Evolutionary conservation across 2,797 vertebrate species (phyloP).

Genomic region (Sebastes umbrosus): DNA sequence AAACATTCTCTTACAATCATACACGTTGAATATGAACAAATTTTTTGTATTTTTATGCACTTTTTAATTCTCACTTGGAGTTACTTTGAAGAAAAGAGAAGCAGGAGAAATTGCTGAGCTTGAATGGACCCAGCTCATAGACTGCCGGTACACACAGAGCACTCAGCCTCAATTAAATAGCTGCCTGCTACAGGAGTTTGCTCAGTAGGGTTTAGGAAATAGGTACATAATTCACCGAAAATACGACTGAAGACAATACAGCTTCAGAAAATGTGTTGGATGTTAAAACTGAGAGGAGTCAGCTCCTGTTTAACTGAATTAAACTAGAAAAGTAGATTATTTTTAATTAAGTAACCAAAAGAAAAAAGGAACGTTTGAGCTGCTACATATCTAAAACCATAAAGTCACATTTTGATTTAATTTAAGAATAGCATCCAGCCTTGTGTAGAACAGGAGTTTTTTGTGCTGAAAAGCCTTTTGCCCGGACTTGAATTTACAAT

Average conservation of each 20-base stretch:
- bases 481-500: not conserved
- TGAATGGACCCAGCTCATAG: not conserved
- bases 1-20: not conserved
- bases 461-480: not conserved
- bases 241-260: not conserved
- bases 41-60: not conserved
- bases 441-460: not conserved
- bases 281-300: not conserved
- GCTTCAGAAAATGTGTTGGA: not conserved
- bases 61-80: not conserved
- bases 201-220: not conserved
- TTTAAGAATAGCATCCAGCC: not conserved
- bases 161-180: constrained; percentile 4
- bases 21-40: not conserved
- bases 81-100: not conserved
- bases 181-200: not conserved
- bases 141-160: not conserved
- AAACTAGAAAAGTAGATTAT: not conserved
- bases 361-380: not conserved
- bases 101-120: not conserved
- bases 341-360: not conserved
- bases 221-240: not conserved
- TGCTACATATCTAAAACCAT: not conserved
- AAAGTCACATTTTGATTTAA: not conserved
- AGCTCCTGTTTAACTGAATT: too few relatives aligned